phyloP scores from a whole-genome alignment of 2,113 vertebrate species.

The Pipa parva region DNA sequence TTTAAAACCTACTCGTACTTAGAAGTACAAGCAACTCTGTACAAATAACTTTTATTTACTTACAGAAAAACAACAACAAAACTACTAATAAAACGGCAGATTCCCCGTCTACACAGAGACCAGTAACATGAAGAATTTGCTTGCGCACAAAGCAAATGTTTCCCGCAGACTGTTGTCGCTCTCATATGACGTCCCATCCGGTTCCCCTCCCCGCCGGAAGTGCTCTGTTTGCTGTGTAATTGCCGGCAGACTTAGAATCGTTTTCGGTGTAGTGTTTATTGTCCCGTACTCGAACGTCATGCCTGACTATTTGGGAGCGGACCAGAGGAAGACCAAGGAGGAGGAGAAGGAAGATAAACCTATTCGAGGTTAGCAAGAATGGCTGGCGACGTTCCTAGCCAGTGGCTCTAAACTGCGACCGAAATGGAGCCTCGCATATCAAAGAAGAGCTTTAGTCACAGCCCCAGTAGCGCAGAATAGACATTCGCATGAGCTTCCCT shows the following conservation, averaged over 20 bases:
- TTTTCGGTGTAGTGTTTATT: rapidly evolving
- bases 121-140: too few relatives aligned
- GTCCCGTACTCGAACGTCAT: slow-evolving; percentile 51
- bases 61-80: too few relatives aligned
- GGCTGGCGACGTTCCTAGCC: neutral
- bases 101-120: too few relatives aligned
- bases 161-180: neutral
- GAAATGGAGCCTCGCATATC: too few relatives aligned
- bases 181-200: neutral
- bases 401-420: neutral
- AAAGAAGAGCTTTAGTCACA: slow-evolving; percentile 24
- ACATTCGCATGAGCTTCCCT: too few relatives aligned
- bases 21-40: too few relatives aligned
- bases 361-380: slow-evolving; percentile 87
- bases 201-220: slow-evolving; percentile 37
- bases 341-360: slow-evolving; percentile 86
- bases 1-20: too few relatives aligned
- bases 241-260: rapidly evolving
- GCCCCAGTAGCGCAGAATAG: too few relatives aligned
- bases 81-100: too few relatives aligned
- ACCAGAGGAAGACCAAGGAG: slow-evolving; percentile 88
- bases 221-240: slow-evolving; percentile 59
- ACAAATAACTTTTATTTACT: too few relatives aligned
- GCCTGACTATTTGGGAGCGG: slow-evolving; percentile 90
- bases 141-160: too few relatives aligned